These are phyloP conservation scores for Psittacus erithacus DNA, from an alignment of 2,113 vertebrate species.

Conservation along the genomic window DNA sequence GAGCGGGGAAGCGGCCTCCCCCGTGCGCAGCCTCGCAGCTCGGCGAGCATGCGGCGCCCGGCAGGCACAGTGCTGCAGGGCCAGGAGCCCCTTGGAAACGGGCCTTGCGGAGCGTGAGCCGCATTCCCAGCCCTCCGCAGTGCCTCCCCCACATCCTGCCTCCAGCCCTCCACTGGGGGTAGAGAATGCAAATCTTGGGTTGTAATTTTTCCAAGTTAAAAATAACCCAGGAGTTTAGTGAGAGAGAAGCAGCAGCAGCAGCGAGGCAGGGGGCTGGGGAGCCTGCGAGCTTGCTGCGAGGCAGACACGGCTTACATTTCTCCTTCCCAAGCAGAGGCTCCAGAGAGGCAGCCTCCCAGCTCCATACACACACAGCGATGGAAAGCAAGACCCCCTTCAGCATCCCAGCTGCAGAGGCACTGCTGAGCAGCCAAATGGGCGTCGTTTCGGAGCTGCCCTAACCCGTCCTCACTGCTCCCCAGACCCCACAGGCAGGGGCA, in stretches of 20 bases:
- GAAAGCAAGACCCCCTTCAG: neutral
- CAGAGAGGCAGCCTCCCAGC: neutral
- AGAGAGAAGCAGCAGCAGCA: neutral
- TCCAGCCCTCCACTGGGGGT: constrained; percentile 25
- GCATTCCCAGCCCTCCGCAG: constrained; percentile 1
- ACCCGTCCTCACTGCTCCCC: no score
- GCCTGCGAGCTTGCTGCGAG: neutral
- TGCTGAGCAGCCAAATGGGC: fast-evolving
- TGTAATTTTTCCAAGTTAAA: constrained; percentile 63
- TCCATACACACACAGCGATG: neutral
- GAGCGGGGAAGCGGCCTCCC: neutral
- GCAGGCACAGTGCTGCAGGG: neutral
- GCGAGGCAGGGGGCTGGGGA: neutral
- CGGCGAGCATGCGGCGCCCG: neutral
- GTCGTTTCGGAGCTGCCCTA: neutral
- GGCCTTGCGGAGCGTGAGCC: neutral
- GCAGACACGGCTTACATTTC: neutral
- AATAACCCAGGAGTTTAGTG: constrained; percentile 29
- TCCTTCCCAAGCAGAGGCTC: neutral
- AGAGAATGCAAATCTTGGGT: constrained; percentile 23
- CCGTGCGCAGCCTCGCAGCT: neutral
- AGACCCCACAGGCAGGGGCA: fast-evolving
- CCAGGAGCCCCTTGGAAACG: neutral
- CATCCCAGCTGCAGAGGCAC: neutral
- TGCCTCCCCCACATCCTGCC: constrained; percentile 48